phyloP scores from a whole-genome alignment of 2,113 vertebrate species.

The Platichthys stellatus region DNA sequence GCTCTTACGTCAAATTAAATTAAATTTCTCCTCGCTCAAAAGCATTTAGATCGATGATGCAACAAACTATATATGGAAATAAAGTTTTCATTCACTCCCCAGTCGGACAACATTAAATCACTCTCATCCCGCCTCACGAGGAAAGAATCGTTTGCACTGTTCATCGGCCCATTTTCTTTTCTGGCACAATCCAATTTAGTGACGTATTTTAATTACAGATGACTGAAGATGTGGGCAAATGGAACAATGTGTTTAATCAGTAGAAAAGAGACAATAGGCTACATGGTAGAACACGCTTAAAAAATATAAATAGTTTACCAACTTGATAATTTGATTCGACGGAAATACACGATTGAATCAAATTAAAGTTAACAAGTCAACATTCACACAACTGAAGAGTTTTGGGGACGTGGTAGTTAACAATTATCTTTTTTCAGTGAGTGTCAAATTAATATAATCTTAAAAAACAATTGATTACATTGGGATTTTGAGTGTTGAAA shows the following conservation, averaged over 20 bases:
- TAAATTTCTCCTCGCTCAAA: constrained; percentile 9
- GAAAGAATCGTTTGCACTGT: constrained; percentile 1
- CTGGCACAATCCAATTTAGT: constrained; percentile 55
- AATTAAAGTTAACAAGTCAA: too few species aligned
- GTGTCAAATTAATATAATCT: too few species aligned
- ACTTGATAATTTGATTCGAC: too few species aligned
- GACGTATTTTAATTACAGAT: constrained; percentile 51
- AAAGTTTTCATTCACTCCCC: constrained; percentile 9
- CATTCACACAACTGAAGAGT: too few species aligned
- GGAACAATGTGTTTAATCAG: constrained; percentile 12
- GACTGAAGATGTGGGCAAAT: constrained; percentile 9
- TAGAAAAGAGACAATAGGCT: background rate
- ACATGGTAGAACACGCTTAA: too few species aligned
- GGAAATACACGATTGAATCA: too few species aligned
- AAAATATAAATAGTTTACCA: background rate
- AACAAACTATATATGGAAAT: background rate
- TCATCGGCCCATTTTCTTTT: constrained; percentile 27
- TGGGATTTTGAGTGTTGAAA: background rate
- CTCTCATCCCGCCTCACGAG: background rate
- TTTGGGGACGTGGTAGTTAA: too few species aligned
- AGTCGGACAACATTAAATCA: constrained; percentile 1
- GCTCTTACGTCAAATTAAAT: constrained; percentile 9
- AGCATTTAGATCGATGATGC: background rate
- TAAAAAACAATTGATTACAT: background rate
- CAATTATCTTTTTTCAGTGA: too few species aligned